Base-by-base conservation (phyloP, 2,797 vertebrate species). In the Ciconia nigra region DNA sequence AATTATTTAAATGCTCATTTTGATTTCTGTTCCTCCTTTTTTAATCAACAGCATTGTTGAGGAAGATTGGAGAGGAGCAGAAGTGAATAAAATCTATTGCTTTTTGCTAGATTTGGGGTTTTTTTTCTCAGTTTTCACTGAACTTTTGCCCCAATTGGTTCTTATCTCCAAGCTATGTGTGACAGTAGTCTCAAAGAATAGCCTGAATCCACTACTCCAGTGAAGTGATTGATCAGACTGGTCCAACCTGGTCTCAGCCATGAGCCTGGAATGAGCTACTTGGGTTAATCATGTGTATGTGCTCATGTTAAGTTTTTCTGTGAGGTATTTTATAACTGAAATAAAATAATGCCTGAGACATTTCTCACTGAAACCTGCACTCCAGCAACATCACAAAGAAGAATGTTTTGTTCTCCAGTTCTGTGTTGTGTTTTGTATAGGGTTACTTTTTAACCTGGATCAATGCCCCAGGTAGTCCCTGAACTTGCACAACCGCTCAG, bases 171-270 rank as follows among this genome's bases (percentile, higher is more conserved):
- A 39, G 18, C 28, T 87, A n/a, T 11, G 33, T 46, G 42, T 51
- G 37, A 41, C 18, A 70, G 16, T 37, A 59, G 6, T 49, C 35
- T 46, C 33, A 33, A 76, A 31, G 35, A 46, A 28, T 7, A n/a
- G 46, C 26, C 20, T 35, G 15, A 76, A 41, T 10, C 51, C 51
- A 51, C 16, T 25, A 25, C 13, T 46, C 8, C 28, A 18, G 10
- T 2, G 1, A 28, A 74, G 22, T 14, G 8, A 31, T 14, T 52
- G 24, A 29, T 59, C 31, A 63, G 22, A 19, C 22, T 0, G 0
- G 19, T 52, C 44, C 5, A 10, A 9, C 22, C 44, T 59, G 39
- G 15, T 74, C 51, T 76, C 46, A 54, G 29, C 14, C 35, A 47
- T 4, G 11, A 84, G 33, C 13, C n/a, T 17, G 42, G 17, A 49